phyloP scores from a whole-genome alignment of 2,113 vertebrate genomes.

The Cynoglossus semilaevis region DNA sequence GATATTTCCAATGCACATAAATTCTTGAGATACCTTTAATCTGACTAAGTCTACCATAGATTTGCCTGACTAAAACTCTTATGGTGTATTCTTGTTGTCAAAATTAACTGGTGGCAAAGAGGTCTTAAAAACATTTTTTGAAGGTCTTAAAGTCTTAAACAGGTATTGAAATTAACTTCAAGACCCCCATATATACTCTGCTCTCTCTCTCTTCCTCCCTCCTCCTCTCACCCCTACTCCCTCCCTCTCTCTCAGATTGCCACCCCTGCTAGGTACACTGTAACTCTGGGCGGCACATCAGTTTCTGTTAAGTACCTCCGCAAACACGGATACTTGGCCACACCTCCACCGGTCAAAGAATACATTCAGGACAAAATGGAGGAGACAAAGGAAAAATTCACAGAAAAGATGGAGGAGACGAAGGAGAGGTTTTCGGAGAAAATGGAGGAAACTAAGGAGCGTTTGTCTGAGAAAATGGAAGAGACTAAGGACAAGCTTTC shows the following conservation, averaged over 20 bases:
- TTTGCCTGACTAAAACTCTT: too few relatives aligned
- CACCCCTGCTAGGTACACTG: constrained; percentile 90
- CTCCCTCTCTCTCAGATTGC: constrained; percentile 86
- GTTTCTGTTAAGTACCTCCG: constrained; percentile 90
- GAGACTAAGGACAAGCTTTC: constrained; percentile 83
- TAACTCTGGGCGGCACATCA: constrained; percentile 93
- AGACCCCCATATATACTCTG: too few relatives aligned
- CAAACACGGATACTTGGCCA: constrained; percentile 86
- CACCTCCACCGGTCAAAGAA: constrained; percentile 90
- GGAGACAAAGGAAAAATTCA: constrained; percentile 82
- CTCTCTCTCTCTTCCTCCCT: too few relatives aligned
- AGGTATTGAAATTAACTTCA: too few relatives aligned
- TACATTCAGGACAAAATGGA: constrained; percentile 92
- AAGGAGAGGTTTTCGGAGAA: constrained; percentile 83
- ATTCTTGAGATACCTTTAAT: too few relatives aligned
- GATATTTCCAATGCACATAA: too few relatives aligned
- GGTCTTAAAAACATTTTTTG: too few relatives aligned
- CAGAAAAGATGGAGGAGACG: constrained; percentile 77
- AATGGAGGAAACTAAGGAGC: constrained; percentile 88
- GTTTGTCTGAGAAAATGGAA: constrained; percentile 83
- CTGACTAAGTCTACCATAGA: too few relatives aligned
- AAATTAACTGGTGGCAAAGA: too few relatives aligned
- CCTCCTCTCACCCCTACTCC: too few relatives aligned
- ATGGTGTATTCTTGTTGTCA: too few relatives aligned
- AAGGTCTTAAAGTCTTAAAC: too few relatives aligned